phyloP scores from a whole-genome alignment of 2,797 vertebrate species.

The Aphelocoma californica region DNA sequence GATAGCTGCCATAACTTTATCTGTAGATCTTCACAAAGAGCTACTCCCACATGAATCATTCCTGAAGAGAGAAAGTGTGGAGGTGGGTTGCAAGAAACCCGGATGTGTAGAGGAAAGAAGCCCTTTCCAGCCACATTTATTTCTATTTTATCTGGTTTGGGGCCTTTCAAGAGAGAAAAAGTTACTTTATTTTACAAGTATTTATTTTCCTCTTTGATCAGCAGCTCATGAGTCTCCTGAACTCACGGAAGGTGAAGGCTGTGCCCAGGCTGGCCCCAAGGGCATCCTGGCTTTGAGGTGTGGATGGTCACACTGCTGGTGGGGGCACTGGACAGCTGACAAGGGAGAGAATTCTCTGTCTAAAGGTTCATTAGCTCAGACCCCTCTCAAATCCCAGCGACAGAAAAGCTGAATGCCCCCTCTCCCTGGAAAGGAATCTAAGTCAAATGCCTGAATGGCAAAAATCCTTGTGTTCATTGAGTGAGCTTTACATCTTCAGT shows the following conservation, averaged over 20 bases:
- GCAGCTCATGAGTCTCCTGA: background rate
- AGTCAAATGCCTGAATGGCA: background rate
- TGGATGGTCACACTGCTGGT: background rate
- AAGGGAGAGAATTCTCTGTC: background rate
- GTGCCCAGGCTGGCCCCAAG: background rate
- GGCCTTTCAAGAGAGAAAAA: background rate
- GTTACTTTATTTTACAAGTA: slow-evolving; percentile 21
- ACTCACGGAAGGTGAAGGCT: background rate
- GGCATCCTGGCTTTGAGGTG: background rate
- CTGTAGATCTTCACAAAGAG: slow-evolving; percentile 39
- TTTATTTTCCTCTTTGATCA: slow-evolving; percentile 10
- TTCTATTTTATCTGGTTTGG: slow-evolving; percentile 24
- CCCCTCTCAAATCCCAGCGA: background rate
- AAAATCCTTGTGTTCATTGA: background rate
- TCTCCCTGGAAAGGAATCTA: background rate
- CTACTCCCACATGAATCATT: slow-evolving; percentile 26
- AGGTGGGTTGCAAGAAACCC: background rate
- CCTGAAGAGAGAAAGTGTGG: background rate
- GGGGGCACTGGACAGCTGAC: background rate
- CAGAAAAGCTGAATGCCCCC: background rate
- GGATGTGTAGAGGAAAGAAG: background rate
- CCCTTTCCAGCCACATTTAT: background rate
- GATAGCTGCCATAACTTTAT: slow-evolving; percentile 39
- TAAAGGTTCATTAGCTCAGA: background rate
- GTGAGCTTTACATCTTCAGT: background rate